Base-by-base conservation (phyloP, 2,113 vertebrate species). In the Trochalopteron elliotii region DNA sequence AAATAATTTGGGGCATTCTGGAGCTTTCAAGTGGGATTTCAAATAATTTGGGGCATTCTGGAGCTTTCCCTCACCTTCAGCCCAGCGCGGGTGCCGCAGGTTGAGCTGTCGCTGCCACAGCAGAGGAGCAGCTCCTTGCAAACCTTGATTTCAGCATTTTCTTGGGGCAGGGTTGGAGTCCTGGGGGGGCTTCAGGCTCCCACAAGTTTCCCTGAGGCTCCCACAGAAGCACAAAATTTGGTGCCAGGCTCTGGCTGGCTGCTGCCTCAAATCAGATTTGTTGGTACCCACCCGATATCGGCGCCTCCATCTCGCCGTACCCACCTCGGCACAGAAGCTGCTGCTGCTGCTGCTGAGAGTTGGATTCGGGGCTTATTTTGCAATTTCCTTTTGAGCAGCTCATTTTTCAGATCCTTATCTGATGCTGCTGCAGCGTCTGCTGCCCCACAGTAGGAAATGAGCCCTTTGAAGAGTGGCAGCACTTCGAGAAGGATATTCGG, bases 351-450 rank as follows among this genome's bases (percentile, higher is more conserved):
- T 28, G 59, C 65, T 83, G 91, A 27, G 31, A 23, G 60, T 65
- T 87, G 94, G 84, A 71, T 64, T 89, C 77, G 78, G 60, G 89
- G 83, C 55, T 87, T 60, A 63, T 87, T 97, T 97, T 96, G 93
- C 88, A 83, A 76, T 95, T 96, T 97, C 87, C 74, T 96, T 83
- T 94, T 7, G 39, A 96, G 18, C 57, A 78, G 79, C 87, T 95
- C 68, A 2, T 75, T 88, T 88, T 77, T 92, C 45, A 92, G 97
- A 98, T 97, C 0, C 15, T 49, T 96, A 98, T 98, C 97, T 90
- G 77, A 75, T 9, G 50, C 82, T 17, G 47, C 71, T 24, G 88
- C 69, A 61, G 83, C 63, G 0, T 27, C 90, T 50, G 55, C 59
- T 57, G 78, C 67, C 49, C 27, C 79, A 4, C 64, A 1, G 1